Evolutionary conservation across 2,797 vertebrate genomes (phyloP).

Genomic region (Adelosebastes latens): DNA sequence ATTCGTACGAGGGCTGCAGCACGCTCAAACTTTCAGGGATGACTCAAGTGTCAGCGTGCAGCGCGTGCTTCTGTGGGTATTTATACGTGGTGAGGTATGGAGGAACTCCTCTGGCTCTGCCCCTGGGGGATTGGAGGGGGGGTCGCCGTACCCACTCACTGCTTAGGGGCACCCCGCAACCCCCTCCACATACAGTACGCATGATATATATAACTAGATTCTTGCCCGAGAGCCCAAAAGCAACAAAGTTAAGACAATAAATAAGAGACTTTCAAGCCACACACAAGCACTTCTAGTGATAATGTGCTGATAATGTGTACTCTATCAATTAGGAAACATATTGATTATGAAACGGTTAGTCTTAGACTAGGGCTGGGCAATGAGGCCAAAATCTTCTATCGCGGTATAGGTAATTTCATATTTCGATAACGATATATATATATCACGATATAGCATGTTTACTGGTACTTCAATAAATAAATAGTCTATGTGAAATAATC

Average conservation of each 20-base stretch:
- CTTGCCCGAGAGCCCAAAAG: not conserved
- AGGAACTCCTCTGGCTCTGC: slow-evolving; percentile 62
- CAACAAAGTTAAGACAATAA: not conserved
- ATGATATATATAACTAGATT: not conserved
- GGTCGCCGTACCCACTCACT: not conserved
- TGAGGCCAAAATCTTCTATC: not conserved
- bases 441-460: too few relatives aligned
- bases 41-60: slow-evolving; percentile 56
- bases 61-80: slow-evolving; percentile 50
- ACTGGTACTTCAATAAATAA: too few relatives aligned
- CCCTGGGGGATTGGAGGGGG: not conserved
- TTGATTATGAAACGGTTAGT: not conserved
- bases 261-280: not conserved
- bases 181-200: not conserved
- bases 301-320: not conserved
- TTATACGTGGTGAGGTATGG: slow-evolving; percentile 44
- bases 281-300: not conserved
- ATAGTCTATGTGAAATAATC: too few relatives aligned
- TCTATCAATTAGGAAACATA: not conserved
- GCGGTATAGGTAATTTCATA: not conserved
- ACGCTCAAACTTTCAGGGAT: slow-evolving; percentile 47
- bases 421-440: too few relatives aligned
- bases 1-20: slow-evolving; percentile 32
- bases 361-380: too few relatives aligned
- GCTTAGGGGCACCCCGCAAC: slow-evolving; percentile 12